phyloP scores from a whole-genome alignment of 1,140 invertebrate genomes.

The Drosophila simulans region DNA sequence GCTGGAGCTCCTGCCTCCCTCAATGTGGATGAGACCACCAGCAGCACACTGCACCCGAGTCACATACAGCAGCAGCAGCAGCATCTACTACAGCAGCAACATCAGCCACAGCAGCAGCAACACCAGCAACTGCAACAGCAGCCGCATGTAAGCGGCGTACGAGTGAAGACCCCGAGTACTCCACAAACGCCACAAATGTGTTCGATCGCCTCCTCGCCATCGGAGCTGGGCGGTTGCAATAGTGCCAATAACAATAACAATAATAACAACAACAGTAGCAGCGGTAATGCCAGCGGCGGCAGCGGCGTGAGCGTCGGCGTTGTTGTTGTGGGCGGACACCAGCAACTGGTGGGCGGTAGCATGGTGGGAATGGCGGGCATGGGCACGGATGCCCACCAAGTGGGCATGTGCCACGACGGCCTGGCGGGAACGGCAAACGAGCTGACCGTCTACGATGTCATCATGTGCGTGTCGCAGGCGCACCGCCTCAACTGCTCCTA shows the following conservation, averaged over 20 bases:
- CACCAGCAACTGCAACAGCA: constrained; percentile 77
- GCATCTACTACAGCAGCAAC: constrained; percentile 53
- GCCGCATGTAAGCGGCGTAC: constrained; percentile 68
- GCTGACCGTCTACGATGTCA: constrained; percentile 92
- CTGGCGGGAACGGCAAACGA: constrained; percentile 82
- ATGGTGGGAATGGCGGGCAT: constrained; percentile 51
- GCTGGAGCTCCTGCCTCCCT: constrained; percentile 43
- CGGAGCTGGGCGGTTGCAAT: constrained; percentile 82
- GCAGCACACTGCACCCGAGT: constrained; percentile 57
- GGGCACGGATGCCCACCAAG: constrained; percentile 52
- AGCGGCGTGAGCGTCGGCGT: constrained; percentile 81
- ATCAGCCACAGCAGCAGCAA: constrained; percentile 48
- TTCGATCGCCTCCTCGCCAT: constrained; percentile 84
- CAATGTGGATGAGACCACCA: constrained; percentile 67
- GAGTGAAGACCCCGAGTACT: constrained; percentile 83
- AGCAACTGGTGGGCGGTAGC: constrained; percentile 61
- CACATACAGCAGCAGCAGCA: constrained; percentile 56
- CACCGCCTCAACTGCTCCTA: constrained; percentile 95
- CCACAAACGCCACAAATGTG: constrained; percentile 85
- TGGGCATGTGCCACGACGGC: constrained; percentile 72
- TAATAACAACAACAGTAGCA: constrained; percentile 41
- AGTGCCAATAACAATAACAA: constrained; percentile 75
- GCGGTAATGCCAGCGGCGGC: constrained; percentile 51
- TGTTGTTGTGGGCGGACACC: constrained; percentile 65
- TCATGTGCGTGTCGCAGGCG: constrained; percentile 94